phyloP scores from a whole-genome alignment of 2,797 vertebrate species.

The Coccyzus lansbergi region DNA sequence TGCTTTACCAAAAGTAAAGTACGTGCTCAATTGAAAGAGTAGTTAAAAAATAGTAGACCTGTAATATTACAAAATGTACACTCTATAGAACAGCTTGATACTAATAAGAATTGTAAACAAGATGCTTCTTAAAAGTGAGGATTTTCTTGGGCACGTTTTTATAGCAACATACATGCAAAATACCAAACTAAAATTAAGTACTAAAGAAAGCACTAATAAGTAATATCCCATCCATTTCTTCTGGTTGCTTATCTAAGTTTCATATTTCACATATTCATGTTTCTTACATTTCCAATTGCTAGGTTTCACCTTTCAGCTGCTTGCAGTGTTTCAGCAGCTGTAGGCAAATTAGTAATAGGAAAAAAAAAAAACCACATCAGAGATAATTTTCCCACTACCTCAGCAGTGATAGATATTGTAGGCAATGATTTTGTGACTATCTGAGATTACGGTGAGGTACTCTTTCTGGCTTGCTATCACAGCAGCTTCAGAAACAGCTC shows the following conservation, averaged over 20 bases:
- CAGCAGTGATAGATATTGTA: neutral
- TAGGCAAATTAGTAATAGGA: neutral
- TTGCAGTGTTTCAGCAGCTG: constrained; percentile 7
- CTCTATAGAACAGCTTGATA: neutral
- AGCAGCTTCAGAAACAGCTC: constrained; percentile 38
- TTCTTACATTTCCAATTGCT: constrained; percentile 10
- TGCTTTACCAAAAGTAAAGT: neutral
- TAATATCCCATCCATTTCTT: constrained; percentile 10
- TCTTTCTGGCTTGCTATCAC: neutral
- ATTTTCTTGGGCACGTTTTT: constrained; percentile 35
- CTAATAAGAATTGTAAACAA: constrained; percentile 26
- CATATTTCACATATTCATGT: constrained; percentile 19
- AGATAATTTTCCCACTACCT: neutral
- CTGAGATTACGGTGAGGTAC: neutral
- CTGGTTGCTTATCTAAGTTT: neutral
- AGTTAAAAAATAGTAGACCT: neutral
- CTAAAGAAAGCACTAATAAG: neutral
- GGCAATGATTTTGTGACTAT: neutral
- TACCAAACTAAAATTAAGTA: constrained; percentile 22
- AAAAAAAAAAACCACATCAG: neutral
- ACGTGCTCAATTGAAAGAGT: neutral
- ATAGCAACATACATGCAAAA: constrained; percentile 16
- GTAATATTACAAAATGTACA: neutral
- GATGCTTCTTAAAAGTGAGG: neutral
- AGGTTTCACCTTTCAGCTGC: constrained; percentile 22